Evolutionary conservation across 2,888 invertebrate genomes (phyloP), one percentile per base, ranked within the genome.

Genomic region (Temnothorax unifasciatus): DNA sequence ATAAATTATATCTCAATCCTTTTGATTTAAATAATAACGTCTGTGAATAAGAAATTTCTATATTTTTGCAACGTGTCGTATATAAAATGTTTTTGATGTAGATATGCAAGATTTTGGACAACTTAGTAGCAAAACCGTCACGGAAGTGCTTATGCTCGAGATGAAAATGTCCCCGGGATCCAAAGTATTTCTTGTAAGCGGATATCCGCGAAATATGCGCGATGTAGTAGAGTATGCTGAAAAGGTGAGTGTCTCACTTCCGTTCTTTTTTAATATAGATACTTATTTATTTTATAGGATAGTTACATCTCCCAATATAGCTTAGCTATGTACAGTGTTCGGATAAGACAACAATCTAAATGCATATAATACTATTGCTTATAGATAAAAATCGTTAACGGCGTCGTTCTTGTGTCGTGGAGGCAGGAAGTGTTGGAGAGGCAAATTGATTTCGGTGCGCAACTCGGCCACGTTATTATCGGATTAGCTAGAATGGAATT

Each of bases 81-180:
- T 44, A 44, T 61, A 3, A 21, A 44, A 1, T 21, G 47, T 66
- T 69, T 59, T 82, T 87, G 0, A 87, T 93, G 38, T 95, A 97
- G 98, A 98, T 93, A 97, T 98, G 97, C 97, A 97, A 95, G 98
- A 98, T 95, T 98, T 98, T 95, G 97, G 97, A 86, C 96, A 97
- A 92, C 95, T 98, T 86, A 97, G 98, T 87, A 98, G 98, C 92
- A 97, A 97, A 95, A 98, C 98, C 2, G 98, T 98, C 79, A 97
- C 98, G 1, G 98, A 98, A 95, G 98, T 98, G 6, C 96, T 98
- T 84, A 98, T 98, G 98, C 96, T 98, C 93, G 98, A 98, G 96
- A 98, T 98, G 97, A 98, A 98, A 96, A 98, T 98, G 98, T 97
- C 98, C 85, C 98, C 98, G 85, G 97, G 97, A 86, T 98, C 98